These are phyloP conservation scores for Mus caroli DNA, from an alignment of 2,797 vertebrate species.

Conservation along the genomic window DNA sequence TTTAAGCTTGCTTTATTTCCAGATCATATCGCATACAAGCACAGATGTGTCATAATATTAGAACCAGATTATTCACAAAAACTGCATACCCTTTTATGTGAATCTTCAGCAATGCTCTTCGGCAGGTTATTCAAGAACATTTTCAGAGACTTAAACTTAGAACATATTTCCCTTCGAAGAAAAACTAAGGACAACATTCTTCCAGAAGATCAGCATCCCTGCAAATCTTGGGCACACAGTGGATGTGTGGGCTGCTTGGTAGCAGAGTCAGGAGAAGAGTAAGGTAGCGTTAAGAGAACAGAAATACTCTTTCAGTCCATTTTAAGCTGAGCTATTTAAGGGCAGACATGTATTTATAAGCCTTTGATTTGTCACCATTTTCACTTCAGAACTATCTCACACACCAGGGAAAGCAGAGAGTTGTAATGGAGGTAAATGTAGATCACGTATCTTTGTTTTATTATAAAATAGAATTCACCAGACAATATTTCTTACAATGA, in stretches of 20 bases:
- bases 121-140: background rate
- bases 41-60: background rate
- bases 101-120: background rate
- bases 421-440: background rate
- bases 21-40: background rate
- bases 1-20: background rate
- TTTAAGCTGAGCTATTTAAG: background rate
- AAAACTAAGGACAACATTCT: background rate
- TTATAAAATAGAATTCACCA: background rate
- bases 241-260: background rate
- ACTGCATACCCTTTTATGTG: background rate
- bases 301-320: background rate
- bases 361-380: conserved; percentile 1
- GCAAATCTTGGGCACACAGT: background rate
- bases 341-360: background rate
- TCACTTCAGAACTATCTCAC: background rate
- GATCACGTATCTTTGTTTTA: background rate
- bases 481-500: background rate
- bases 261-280: background rate
- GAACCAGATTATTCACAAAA: background rate
- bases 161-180: background rate
- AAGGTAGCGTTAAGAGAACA: background rate
- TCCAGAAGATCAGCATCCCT: background rate
- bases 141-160: background rate
- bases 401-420: background rate